Base-by-base conservation (phyloP, 2,797 vertebrate genomes). In the Clarias laeviceps region DNA sequence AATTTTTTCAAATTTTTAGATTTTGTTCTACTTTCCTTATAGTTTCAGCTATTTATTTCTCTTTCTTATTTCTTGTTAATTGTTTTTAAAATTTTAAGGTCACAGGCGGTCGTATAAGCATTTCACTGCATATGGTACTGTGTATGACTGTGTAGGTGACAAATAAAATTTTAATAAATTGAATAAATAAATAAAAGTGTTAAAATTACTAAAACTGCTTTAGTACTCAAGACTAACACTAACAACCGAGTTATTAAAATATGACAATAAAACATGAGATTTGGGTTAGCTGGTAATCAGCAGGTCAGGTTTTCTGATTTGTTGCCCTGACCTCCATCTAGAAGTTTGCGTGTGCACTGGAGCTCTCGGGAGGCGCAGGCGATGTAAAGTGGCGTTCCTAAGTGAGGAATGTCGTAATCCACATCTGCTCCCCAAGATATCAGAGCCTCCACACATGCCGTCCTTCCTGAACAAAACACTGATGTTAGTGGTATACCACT, bases 331-430 rank as follows among this genome's bases (percentile, higher is more conserved):
- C 96, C 96, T 90, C 96, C 95, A 83, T 96, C 93, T 82, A 97
- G 94, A 89, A 97, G 96, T 82, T 95, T 96, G 84, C 90, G 93
- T 85, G 96, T 91, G 32, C 96, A 97, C 69, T 94, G 94, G 59
- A 95, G 95, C 82, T 97, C 95, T 89, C 95, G 95, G 40, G 95
- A 94, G 88, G 93, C 88, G 89, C 96, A 97, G 69, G 96, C 96
- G 73, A 95, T 94, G 15, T 97, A 97, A 11, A 97, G 95, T 54
- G 96, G 95, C 0, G 96, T 97, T 90, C 96, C 96, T 88, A 96
- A 87, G 54, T 97, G 96, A 88, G 96, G 95, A 92, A 97, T 95
- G 72, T 96, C 94, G 89, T 96, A 96, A 89, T 97, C 96, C 84
- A 97, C 95, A 12, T 97, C 96, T 86, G 95, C 92, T 57, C 96